These are phyloP conservation scores for Etheostoma nigrum DNA, from an alignment of 2,797 vertebrate species.

Conservation along the genomic window DNA sequence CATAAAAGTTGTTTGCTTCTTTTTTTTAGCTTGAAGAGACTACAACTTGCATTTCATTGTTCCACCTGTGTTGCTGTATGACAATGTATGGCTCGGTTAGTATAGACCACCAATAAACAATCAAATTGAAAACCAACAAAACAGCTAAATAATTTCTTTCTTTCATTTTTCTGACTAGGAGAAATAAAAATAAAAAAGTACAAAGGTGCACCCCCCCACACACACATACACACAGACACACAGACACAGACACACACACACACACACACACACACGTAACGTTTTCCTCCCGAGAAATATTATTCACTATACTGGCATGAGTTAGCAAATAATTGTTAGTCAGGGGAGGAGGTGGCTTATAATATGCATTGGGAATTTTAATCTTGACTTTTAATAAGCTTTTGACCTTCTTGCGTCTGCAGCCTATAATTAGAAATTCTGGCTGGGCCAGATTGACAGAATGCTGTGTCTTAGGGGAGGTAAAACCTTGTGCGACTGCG, in stretches of 20 bases:
- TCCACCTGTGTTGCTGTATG: too few relatives aligned
- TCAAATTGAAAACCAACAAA: background rate
- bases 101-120: constrained; percentile 3
- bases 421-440: constrained; percentile 89
- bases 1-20: too few relatives aligned
- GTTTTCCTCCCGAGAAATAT: constrained; percentile 62
- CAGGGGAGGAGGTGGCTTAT: constrained; percentile 76
- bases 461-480: constrained; percentile 83
- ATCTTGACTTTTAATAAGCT: constrained; percentile 89
- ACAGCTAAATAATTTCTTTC: background rate
- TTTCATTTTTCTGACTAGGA: constrained; percentile 32
- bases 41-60: too few relatives aligned
- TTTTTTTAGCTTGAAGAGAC: too few relatives aligned
- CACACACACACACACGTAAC: constrained; percentile 34
- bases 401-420: constrained; percentile 88
- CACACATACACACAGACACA: constrained; percentile 2
- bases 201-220: constrained; percentile 30
- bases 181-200: constrained; percentile 12
- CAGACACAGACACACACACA: constrained; percentile 15
- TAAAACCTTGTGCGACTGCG: constrained; percentile 80
- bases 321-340: constrained; percentile 82
- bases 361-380: constrained; percentile 83
- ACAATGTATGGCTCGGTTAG: background rate
- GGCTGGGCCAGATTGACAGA: constrained; percentile 85
- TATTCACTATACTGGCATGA: constrained; percentile 74